These are phyloP conservation scores for Beris chalybata DNA, from an alignment of 2,888 invertebrate species.

Conservation along the genomic window DNA sequence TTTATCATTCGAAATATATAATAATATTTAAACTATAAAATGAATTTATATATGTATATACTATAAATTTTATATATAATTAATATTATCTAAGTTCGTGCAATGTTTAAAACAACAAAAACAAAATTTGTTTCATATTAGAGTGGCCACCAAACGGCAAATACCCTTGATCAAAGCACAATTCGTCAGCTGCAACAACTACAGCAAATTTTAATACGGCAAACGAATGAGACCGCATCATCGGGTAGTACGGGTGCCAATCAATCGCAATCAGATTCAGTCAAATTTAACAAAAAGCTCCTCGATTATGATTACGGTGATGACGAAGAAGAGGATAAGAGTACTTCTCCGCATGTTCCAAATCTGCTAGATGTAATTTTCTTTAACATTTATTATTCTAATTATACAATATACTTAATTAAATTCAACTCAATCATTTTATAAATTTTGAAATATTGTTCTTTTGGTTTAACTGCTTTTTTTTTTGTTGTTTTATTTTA, in stretches of 20 bases:
- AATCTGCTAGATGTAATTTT: constrained; percentile 43
- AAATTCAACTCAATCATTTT: not conserved
- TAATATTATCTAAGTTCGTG: not conserved
- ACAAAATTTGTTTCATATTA: constrained; percentile 43
- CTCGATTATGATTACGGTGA: constrained; percentile 91
- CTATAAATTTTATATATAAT: not conserved
- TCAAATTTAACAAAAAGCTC: constrained; percentile 82
- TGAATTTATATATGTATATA: not conserved
- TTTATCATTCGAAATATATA: not conserved
- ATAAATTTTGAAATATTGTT: constrained; percentile 12
- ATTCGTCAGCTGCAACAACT: constrained; percentile 64
- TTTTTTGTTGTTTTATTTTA: constrained; percentile 11
- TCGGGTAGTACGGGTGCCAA: constrained; percentile 30
- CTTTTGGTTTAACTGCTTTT: constrained; percentile 6
- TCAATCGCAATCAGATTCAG: constrained; percentile 50
- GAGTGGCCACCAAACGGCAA: constrained; percentile 51
- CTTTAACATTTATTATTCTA: constrained; percentile 31
- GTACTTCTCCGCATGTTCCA: constrained; percentile 44
- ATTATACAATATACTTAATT: constrained; percentile 5
- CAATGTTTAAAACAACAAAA: constrained; percentile 17
- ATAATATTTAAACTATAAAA: not conserved
- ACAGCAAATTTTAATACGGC: constrained; percentile 61
- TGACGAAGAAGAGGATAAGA: constrained; percentile 69
- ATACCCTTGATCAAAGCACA: constrained; percentile 46
- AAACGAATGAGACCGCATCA: constrained; percentile 43